Percentiles rank a stretch among this genome's conserved stretches.
These are phyloP conservation scores for Axis porcinus DNA, from an alignment of 2,113 vertebrate genomes.

Conservation along the genomic window DNA sequence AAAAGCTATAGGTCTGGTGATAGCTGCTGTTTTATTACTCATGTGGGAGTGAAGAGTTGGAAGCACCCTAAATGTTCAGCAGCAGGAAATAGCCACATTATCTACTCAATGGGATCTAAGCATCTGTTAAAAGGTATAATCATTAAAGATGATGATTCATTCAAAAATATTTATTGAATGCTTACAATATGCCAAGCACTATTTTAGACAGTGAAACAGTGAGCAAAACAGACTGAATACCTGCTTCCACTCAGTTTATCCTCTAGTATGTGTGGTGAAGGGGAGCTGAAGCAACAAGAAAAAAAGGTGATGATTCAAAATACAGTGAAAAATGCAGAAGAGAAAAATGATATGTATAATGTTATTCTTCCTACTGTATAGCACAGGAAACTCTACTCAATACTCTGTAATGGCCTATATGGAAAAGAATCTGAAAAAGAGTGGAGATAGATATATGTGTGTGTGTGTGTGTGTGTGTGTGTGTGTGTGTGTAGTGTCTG, in stretches of 20 bases:
- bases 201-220: neutral
- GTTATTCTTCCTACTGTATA: neutral
- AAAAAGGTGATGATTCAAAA: neutral
- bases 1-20: fast-evolving
- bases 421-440: neutral
- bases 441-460: neutral
- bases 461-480: neutral
- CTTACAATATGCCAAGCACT: neutral
- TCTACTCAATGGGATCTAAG: neutral
- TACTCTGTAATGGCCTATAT: neutral
- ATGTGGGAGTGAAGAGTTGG: neutral
- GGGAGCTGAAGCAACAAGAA: neutral
- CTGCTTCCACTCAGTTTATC: neutral
- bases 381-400: neutral
- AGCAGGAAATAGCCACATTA: neutral
- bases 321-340: neutral
- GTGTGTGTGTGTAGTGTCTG: neutral
- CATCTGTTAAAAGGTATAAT: neutral
- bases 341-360: neutral
- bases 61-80: neutral
- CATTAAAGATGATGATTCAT: neutral
- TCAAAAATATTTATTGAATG: neutral
- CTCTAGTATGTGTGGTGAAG: neutral
- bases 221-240: neutral
- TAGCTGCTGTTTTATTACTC: neutral